phyloP scores from a whole-genome alignment of 2,888 invertebrate species.

The Ophion ventricosus region DNA sequence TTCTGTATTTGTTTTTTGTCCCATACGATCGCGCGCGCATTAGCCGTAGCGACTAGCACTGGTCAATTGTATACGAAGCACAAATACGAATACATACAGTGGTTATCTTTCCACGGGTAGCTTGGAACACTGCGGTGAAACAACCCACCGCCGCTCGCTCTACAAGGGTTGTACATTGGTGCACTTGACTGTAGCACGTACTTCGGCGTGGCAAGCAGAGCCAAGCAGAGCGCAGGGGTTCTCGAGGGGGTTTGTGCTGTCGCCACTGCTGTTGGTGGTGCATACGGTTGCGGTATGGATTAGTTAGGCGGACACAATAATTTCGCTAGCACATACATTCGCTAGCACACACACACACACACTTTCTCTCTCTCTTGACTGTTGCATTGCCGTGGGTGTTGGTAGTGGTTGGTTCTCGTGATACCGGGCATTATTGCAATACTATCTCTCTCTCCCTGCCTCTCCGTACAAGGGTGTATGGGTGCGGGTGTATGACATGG shows the following conservation, averaged over 20 bases:
- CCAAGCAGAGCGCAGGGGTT: constrained; percentile 59
- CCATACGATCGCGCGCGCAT: background rate
- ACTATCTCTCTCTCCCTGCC: constrained; percentile 23
- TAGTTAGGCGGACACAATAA: constrained; percentile 81
- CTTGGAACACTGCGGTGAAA: constrained; percentile 60
- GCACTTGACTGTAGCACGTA: constrained; percentile 81
- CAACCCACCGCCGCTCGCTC: constrained; percentile 53
- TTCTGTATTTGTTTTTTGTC: background rate
- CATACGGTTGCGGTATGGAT: constrained; percentile 81
- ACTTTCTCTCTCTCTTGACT: constrained; percentile 49
- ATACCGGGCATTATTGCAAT: constrained; percentile 60
- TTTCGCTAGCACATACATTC: constrained; percentile 72
- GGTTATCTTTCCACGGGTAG: constrained; percentile 40
- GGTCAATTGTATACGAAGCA: background rate
- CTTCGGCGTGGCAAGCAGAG: constrained; percentile 77
- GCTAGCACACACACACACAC: constrained; percentile 65
- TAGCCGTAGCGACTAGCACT: background rate
- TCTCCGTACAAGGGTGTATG: constrained; percentile 22
- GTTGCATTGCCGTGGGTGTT: constrained; percentile 49
- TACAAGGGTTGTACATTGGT: constrained; percentile 70
- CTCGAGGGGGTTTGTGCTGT: constrained; percentile 56
- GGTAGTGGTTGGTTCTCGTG: constrained; percentile 64
- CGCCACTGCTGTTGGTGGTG: constrained; percentile 66
- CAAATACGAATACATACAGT: constrained; percentile 7
- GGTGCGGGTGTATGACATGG: constrained; percentile 2